phyloP scores from a whole-genome alignment of 2,113 vertebrate species.

The Daubentonia madagascariensis region DNA sequence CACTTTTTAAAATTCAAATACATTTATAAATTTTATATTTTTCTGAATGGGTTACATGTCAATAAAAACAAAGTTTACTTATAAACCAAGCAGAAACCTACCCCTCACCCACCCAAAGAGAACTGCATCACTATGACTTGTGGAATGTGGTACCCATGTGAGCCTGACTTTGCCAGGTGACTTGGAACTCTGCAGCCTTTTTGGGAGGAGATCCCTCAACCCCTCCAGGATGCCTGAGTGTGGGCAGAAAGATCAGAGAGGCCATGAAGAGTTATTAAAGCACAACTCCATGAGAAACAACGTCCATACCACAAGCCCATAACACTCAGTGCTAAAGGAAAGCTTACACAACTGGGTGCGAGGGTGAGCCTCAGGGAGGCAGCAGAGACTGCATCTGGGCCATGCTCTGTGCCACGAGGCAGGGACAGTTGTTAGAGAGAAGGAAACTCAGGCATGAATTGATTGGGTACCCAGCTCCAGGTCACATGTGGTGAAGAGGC shows the following conservation, averaged over 20 bases:
- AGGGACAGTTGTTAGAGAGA: background rate
- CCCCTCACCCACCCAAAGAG: background rate
- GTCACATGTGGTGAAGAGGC: background rate
- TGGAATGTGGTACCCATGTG: accelerated
- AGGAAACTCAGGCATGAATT: background rate
- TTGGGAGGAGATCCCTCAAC: background rate
- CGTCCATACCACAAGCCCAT: background rate
- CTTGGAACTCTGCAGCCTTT: background rate
- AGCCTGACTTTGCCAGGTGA: background rate
- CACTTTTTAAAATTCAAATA: background rate
- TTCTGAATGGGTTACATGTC: background rate
- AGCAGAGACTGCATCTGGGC: background rate
- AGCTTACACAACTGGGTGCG: accelerated
- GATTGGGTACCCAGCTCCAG: background rate
- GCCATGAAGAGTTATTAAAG: background rate
- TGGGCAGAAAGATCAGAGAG: background rate
- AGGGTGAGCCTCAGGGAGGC: background rate
- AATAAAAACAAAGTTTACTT: background rate
- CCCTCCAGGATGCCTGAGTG: background rate
- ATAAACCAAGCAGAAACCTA: background rate
- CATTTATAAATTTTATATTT: background rate
- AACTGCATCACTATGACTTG: background rate
- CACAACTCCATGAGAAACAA: background rate
- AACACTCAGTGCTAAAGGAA: too few relatives aligned
- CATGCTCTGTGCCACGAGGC: background rate